Evolutionary conservation across 2,888 invertebrate species (phyloP), one percentile per base, ranked within the genome.

Genomic region (Limenitis arthemis): DNA sequence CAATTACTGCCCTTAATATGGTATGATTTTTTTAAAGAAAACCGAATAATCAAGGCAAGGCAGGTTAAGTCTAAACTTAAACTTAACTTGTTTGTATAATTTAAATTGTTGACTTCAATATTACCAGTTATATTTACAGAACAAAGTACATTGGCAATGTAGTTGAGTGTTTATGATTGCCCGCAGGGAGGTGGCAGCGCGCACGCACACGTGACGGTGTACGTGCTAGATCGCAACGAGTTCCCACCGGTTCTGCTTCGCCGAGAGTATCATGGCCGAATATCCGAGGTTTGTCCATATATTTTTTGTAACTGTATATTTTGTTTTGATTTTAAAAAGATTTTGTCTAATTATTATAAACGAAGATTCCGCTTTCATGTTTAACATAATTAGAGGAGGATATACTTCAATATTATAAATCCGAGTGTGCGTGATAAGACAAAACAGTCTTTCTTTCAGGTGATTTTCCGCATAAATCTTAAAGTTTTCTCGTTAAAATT

Each of bases 201-300:
- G 0, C 73, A 71, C 11, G 92, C 93, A 58, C 89, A 87, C 64
- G 91, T 96, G 31, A 85, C 93, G 11, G 91, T 98, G 55, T 96
- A 96, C 83, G 92, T 97, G 55, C 81, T 96, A 56, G 97, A 98
- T 80, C 89, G 90, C 64, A 98, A 98, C 81, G 96, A 96, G 78
- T 94, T 93, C 79, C 87, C 91, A 29, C 96, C 96, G 0, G 78
- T 81, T 63, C 93, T 96, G 72, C 69, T 89, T 29, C 90, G 90
- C 66, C 89, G 88, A 41, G 72, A 79, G 58, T 94, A 93, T 77
- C 81, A 84, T 58, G 95, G 94, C n/a, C 88, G 88, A 65, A 90
- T 94, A 55, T 90, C 91, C 44, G 96, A 96, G 80, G 90, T 58
- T 3, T 9, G 12, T 28, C n/a, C 5, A 6, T 40, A 33, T 11